These are phyloP conservation scores for Clistopyga incitator DNA, from an alignment of 2,888 invertebrate species.

Conservation along the genomic window DNA sequence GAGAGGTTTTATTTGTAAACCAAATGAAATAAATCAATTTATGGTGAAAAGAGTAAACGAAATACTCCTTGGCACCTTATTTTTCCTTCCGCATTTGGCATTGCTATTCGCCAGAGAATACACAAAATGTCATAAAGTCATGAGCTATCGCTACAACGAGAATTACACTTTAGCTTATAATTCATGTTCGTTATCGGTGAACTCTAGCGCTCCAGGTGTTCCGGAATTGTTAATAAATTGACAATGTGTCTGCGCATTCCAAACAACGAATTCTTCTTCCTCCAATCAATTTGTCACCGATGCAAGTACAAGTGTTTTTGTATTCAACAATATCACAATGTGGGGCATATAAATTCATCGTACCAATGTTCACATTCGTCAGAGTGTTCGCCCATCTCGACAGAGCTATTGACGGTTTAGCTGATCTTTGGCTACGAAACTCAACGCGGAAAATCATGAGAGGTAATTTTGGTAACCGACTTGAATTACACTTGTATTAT, in stretches of 20 bases:
- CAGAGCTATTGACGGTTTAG: constrained; percentile 7
- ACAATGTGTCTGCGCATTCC: background rate
- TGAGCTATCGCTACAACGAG: background rate
- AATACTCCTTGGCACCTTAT: background rate
- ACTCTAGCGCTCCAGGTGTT: background rate
- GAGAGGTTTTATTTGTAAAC: background rate
- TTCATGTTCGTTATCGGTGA: constrained; percentile 8
- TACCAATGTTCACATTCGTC: background rate
- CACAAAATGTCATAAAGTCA: constrained; percentile 6
- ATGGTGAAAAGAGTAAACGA: background rate
- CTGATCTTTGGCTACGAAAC: background rate
- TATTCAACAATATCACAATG: background rate
- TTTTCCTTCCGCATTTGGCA: background rate
- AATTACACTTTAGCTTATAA: background rate
- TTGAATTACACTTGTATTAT: too few relatives aligned
- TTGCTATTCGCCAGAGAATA: constrained; percentile 11
- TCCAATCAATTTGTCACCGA: constrained; percentile 6
- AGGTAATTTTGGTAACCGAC: constrained; percentile 10
- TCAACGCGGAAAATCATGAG: constrained; percentile 6
- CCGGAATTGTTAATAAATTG: background rate
- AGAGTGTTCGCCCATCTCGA: constrained; percentile 19
- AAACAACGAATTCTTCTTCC: background rate
- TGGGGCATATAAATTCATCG: constrained; percentile 1
- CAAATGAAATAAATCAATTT: background rate
- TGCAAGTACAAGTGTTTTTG: constrained; percentile 31